phyloP scores from a whole-genome alignment of 53 echinoderm and acorn worm genomes.

The Luidia sarsii region DNA sequence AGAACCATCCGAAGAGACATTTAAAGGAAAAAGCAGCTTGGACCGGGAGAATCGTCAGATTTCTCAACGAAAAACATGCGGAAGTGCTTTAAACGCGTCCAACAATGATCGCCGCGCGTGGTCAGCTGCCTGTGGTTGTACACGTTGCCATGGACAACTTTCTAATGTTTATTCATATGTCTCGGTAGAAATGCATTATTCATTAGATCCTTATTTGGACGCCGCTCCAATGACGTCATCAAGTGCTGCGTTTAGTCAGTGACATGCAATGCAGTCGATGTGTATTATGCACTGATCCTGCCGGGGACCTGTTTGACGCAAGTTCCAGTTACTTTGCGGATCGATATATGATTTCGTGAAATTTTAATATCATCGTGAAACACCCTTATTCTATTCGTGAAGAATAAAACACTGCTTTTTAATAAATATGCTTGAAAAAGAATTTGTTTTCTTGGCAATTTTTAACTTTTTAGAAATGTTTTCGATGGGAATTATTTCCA shows the following conservation, averaged over 20 bases:
- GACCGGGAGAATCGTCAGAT: not conserved
- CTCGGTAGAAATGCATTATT: slow-evolving; percentile 9
- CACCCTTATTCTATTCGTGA: not conserved
- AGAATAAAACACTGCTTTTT: not conserved
- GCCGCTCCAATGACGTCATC: not conserved
- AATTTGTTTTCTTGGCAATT: too few species aligned
- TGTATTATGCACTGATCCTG: too few species aligned
- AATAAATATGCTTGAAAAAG: not conserved
- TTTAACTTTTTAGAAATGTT: too few species aligned
- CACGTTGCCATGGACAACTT: slow-evolving; percentile 51
- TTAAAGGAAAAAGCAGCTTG: too few species aligned
- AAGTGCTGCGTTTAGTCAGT: too few species aligned
- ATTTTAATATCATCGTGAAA: not conserved
- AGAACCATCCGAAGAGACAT: too few species aligned
- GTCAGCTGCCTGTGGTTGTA: not conserved
- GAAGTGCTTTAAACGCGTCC: too few species aligned
- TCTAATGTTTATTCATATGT: slow-evolving; percentile 14
- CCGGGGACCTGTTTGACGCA: not conserved
- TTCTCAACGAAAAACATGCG: slow-evolving; percentile 24
- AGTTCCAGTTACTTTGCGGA: not conserved
- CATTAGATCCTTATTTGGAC: not conserved
- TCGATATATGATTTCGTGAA: not conserved
- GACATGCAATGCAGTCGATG: too few species aligned
- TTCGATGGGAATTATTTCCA: too few species aligned
- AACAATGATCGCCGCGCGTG: too few species aligned